Evolutionary conservation across 2,888 invertebrate genomes (phyloP), one percentile per base, ranked within the genome.

Genomic region (Hypolimnas misippus): DNA sequence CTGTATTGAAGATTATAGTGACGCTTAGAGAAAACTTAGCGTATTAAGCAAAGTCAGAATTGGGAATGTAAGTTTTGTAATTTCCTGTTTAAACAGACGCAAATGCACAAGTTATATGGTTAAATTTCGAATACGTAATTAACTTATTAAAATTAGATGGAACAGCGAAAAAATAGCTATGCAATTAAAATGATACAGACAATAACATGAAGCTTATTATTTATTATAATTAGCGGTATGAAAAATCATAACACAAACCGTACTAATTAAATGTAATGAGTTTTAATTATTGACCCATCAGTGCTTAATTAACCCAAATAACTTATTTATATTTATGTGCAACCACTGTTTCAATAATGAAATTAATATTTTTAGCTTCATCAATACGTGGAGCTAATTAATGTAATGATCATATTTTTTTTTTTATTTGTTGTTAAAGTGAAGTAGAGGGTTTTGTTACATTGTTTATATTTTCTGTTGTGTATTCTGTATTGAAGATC

Each of bases 221-320:
- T 64, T 61, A 64, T 64, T 52, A 49, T 57, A 61, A 64, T 61
- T 61, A 64, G 52, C 60, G 49, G 57, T 38, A 57, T 57, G 60
- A 61, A 64, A 64, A 64, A 61, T 53, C 33, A 21, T 16, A 40
- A 40, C 50, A 16, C 50, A 21, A 19, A 49, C 49, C 25, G n/a
- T 60, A 25, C 53, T 33, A 54, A 63, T 63, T 63, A 44, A 57
- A 53, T 57, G 17, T 52, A 53, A 50, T 57, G 25, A 55, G 44
- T 57, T 57, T 62, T 49, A 52, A 63, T 55, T 58, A 61, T 49
- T 49, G 42, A 51, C 58, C 49, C 29, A 29, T 40, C 53, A 49
- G 44, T 46, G 35, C 42, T 57, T 57, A 63, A 66, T 66, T 63
- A 63, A 60, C 46, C 40, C 62, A 63, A 63, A 60, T 66, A 62